Evolutionary conservation across 92 coral and sea anemone species (phyloP), one percentile per base, ranked within the genome.

Genomic region (Phenganax marumi): DNA sequence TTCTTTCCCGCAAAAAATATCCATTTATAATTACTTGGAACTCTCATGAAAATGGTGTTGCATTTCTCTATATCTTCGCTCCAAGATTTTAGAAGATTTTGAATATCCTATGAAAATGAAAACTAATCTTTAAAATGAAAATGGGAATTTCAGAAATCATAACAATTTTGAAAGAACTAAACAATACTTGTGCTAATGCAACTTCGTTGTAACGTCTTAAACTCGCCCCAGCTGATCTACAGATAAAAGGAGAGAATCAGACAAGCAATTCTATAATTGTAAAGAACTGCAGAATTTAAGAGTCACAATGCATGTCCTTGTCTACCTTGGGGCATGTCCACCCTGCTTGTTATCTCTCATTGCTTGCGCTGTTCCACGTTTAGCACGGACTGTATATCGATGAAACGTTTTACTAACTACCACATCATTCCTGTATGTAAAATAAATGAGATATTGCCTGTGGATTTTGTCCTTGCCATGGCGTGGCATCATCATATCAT

Each of bases 151-250:
- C 43, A 33, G 43, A 33, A 33, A 33, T 33, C 43, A 33, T 33
- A 33, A 33, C 5, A 33, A 33, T 33, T 33, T 33, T 33, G 5
- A 33, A 24, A 8, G 33, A 23, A 3, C 16, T 24, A 51, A 51
- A 51, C 43, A 33, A 33, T 33, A 33, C 97, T 93, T 95, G 98
- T 25, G 90, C 75, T 58, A 95, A 84, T 23, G 98, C 98, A 81
- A 97, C 91, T 88, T 95, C 98, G 68, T 95, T 95, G 82, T 95
- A 77, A 46, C 98, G 85, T 47, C 98, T 84, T 23, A 95, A 83
- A 84, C 90, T 92, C 21, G 98, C 98, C 23, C 98, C 98, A 48
- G 98, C 98, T 61, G 98, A 95, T 81, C 98, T 92, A 21, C 7
- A 80, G 22, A 22, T 6, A 18, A 21, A 33, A 56, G 49, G 54